Conservation (phyloP, 2,888 invertebrate genomes). For the Prenolepis imparis region DNA sequence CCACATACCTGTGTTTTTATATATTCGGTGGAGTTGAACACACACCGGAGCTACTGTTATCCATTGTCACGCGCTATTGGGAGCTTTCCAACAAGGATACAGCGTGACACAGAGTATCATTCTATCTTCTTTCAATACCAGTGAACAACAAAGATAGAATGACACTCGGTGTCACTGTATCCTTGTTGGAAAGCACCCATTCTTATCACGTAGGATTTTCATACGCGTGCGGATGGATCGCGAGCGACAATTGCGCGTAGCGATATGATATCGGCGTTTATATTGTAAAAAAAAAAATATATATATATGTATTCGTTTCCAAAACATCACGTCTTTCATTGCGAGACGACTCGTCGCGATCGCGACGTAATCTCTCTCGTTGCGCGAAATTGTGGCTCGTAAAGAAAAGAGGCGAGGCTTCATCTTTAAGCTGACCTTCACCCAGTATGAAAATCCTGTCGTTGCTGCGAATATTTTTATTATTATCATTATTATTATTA, state of each 20-base stretch:
- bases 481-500: constrained; percentile 78
- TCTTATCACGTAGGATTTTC: constrained; percentile 69
- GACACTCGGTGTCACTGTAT: no score
- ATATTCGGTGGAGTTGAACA: constrained; percentile 71
- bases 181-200: no score
- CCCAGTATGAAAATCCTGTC: constrained; percentile 67
- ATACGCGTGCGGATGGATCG: constrained; percentile 58
- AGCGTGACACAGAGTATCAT: no score
- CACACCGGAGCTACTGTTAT: constrained; percentile 72
- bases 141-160: no score
- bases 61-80: constrained; percentile 75
- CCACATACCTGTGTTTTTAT: constrained; percentile 65
- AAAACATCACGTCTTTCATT: constrained; percentile 17
- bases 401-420: not conserved
- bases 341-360: constrained; percentile 21
- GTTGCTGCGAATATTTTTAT: constrained; percentile 75
- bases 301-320: not conserved
- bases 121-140: no score
- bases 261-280: not conserved
- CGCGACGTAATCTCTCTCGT: constrained; percentile 8
- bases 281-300: not conserved
- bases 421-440: constrained; percentile 13
- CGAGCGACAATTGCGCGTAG: constrained; percentile 40
- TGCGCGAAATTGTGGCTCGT: constrained; percentile 23
- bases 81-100: no score